A percentile compares a stretch with the other conserved stretches of the same genome.
Evolutionary conservation across 2,888 invertebrate species (phyloP).

Genomic region (Polyploca ridens): DNA sequence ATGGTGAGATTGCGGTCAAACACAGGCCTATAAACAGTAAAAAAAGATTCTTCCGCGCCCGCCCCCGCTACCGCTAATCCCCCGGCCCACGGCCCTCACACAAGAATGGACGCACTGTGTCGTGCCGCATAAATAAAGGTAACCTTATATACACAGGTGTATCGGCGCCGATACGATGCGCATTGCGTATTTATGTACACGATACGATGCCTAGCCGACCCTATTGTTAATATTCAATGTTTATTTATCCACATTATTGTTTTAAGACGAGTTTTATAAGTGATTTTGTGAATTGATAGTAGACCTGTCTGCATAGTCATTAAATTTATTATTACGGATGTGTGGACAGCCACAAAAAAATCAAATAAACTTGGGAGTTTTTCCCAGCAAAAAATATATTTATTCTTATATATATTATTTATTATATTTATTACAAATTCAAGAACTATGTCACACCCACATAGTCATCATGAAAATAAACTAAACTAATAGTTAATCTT

Average conservation of each 20-base stretch:
- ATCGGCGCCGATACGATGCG: conserved; percentile 48
- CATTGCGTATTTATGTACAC: conserved; percentile 46
- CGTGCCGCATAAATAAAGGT: conserved; percentile 68
- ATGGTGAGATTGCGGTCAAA: too few relatives aligned
- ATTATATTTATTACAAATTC: too few relatives aligned
- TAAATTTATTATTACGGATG: too few relatives aligned
- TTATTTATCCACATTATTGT: conserved; percentile 1
- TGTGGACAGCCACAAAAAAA: too few relatives aligned
- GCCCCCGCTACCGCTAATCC: conserved; percentile 20
- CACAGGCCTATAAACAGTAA: too few relatives aligned
- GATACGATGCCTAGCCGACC: conserved; percentile 16
- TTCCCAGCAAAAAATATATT: too few relatives aligned
- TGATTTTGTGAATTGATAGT: too few relatives aligned
- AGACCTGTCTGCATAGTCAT: too few relatives aligned
- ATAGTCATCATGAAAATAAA: neutral
- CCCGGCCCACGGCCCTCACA: conserved; percentile 23
- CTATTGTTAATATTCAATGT: neutral
- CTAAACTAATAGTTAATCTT: neutral
- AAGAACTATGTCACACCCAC: conserved; percentile 1
- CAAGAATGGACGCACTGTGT: conserved; percentile 52
- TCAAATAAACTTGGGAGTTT: too few relatives aligned
- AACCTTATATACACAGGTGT: conserved; percentile 68
- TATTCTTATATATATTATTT: too few relatives aligned
- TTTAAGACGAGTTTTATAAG: neutral
- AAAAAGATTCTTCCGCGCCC: too few relatives aligned